Conservation (phyloP, 2,888 invertebrate species). For the Tenthredo mesomela region DNA sequence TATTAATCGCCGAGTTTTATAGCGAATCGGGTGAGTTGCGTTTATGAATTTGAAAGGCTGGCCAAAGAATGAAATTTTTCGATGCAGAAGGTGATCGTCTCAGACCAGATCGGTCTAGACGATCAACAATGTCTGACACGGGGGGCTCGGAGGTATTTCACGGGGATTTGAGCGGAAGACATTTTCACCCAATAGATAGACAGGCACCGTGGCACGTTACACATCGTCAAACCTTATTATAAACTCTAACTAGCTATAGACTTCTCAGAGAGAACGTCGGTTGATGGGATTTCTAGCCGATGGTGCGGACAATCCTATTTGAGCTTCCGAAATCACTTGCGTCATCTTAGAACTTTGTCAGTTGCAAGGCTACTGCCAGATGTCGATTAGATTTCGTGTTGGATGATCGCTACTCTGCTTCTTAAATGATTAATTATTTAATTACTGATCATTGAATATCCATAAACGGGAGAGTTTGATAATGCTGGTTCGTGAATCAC, state of each 20-base stretch:
- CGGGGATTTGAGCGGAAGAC: conserved; percentile 77
- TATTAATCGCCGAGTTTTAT: conserved; percentile 1
- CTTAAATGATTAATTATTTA: neutral
- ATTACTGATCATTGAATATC: neutral
- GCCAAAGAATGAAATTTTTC: conserved; percentile 50
- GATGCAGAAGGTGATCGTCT: conserved; percentile 56
- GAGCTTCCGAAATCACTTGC: conserved; percentile 69
- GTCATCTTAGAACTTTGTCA: conserved; percentile 61
- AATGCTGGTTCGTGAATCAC: neutral
- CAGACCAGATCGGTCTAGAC: conserved; percentile 67
- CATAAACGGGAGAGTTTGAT: neutral
- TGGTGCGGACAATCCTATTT: conserved; percentile 78
- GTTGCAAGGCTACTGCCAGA: conserved; percentile 40
- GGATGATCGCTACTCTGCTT: neutral
- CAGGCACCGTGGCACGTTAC: conserved; percentile 73
- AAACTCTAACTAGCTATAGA: conserved; percentile 75
- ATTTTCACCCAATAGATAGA: conserved; percentile 78
- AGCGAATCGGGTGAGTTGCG: conserved; percentile 23
- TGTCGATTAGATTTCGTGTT: conserved; percentile 7
- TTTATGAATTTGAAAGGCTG: conserved; percentile 47
- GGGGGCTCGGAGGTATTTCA: conserved; percentile 70
- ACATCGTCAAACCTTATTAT: conserved; percentile 77
- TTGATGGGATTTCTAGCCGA: conserved; percentile 78
- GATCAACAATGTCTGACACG: conserved; percentile 61
- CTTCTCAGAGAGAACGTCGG: conserved; percentile 72